These are phyloP conservation scores for Idaea biselata DNA, from an alignment of 2,888 invertebrate species.

Conservation along the genomic window DNA sequence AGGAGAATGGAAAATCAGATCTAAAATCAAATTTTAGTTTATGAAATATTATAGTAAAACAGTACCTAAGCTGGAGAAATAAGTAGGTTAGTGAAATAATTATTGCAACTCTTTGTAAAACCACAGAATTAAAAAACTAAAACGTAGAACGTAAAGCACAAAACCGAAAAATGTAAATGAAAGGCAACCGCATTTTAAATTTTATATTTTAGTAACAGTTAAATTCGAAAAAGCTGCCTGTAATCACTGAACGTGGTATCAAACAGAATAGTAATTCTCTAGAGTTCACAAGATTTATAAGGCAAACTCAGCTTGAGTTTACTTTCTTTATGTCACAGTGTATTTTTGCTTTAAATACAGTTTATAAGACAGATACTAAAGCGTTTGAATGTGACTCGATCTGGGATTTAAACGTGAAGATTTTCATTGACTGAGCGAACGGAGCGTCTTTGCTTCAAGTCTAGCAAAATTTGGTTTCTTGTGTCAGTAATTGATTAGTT, in stretches of 20 bases:
- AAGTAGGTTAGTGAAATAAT: no score
- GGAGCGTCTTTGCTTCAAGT: no score
- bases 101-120: no score
- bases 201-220: conserved; percentile 5
- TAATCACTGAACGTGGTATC: conserved; percentile 42
- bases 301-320: conserved; percentile 52
- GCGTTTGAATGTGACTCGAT: conserved; percentile 10
- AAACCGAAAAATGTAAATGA: not conserved
- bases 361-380: conserved; percentile 17
- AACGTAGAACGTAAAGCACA: not conserved
- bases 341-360: conserved; percentile 44
- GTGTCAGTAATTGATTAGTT: no score
- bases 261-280: conserved; percentile 43
- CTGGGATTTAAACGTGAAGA: not conserved
- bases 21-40: no score
- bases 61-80: no score
- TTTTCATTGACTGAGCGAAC: not conserved
- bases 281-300: conserved; percentile 58
- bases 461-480: no score
- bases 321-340: conserved; percentile 68
- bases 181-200: not conserved
- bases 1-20: no score
- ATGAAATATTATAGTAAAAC: no score
- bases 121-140: not conserved
- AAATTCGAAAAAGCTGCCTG: conserved; percentile 23